Conservation (phyloP, 2,888 invertebrate species). For the Calephelis perditalis region DNA sequence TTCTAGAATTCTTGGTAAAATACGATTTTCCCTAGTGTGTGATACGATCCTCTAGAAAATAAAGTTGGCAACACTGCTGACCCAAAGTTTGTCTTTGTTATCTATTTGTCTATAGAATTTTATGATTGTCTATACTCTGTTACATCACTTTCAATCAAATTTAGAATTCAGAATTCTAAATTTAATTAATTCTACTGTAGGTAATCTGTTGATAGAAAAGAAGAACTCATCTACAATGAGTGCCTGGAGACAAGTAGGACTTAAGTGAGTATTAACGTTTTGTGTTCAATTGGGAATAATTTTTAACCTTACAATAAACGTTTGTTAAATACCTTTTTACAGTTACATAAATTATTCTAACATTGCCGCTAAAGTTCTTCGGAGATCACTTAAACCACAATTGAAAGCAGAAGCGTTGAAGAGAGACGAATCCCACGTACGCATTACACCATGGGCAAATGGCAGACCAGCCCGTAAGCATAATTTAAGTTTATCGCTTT, state of each 20-base stretch:
- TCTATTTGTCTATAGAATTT: not conserved
- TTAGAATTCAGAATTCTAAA: constrained; percentile 27
- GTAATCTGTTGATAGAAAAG: constrained; percentile 1
- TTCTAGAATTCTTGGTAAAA: too few species aligned
- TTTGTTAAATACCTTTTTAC: constrained; percentile 32
- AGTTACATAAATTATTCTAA: constrained; percentile 98
- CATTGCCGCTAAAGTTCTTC: constrained; percentile 91
- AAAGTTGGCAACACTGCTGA: too few species aligned
- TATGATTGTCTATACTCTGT: constrained; percentile 26
- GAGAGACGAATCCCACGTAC: constrained; percentile 86
- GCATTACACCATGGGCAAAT: constrained; percentile 92
- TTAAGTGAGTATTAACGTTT: constrained; percentile 81
- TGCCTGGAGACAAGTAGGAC: constrained; percentile 90
- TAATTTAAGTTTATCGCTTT: not conserved
- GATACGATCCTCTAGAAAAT: too few species aligned
- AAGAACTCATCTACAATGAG: constrained; percentile 74
- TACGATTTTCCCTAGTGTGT: too few species aligned
- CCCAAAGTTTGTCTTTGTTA: too few species aligned
- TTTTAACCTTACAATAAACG: not conserved
- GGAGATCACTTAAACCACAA: constrained; percentile 89
- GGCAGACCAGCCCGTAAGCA: constrained; percentile 91
- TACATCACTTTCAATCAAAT: constrained; percentile 43
- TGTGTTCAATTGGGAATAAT: not conserved
- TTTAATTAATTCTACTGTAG: constrained; percentile 31
- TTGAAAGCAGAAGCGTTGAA: constrained; percentile 84